Base-by-base conservation (phyloP, 2,888 invertebrate genomes). In the Hypsopygia costalis region DNA sequence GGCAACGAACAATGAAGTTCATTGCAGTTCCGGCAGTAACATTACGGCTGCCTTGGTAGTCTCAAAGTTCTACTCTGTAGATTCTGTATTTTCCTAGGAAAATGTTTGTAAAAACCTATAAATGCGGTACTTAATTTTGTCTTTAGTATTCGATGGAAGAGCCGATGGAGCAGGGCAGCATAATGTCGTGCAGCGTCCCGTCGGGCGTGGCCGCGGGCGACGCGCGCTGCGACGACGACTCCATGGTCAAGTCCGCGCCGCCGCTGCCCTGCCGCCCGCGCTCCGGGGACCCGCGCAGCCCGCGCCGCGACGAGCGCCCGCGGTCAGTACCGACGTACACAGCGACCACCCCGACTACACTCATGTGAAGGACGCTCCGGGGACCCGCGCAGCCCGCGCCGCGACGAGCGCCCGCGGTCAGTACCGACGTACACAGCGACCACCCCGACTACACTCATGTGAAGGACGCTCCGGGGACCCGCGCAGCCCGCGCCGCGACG, bases 241-340 rank as follows among this genome's bases (percentile, higher is more conserved):
- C 68, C 1, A 81, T 83, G 83, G 55, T 72, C 6, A 74, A 81
- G 53, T 82, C 85, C 0, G 86, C 85, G 6, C 86, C 87, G 5
- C 86, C 86, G 2, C 48, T 82, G 29, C 87, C 87, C 75, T 75
- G 51, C 82, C 85, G 1, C 81, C 34, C 34, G 22, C 34, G 34
- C 22, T 85, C 85, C 1, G 83, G 85, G 0, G 87, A 83, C 52
- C 87, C 86, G 0, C 52, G 87, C 29, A 86, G 85, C 44, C 86
- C 1, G 81, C 34, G 16, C 3, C 16, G 16, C 2, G 16, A 16
- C 2, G 16, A 16, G 16, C 2, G 16, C 2, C 16, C 16, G 4
- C 16, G 16, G 16, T 16, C 4, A 16, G 16, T 16, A n/a, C n/a
- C 12, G 38, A 25, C 22, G 2, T 11, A 1, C 11, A 31, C 2